Evolutionary conservation across 2,888 invertebrate genomes (phyloP).

Genomic region (Pecten maximus): DNA sequence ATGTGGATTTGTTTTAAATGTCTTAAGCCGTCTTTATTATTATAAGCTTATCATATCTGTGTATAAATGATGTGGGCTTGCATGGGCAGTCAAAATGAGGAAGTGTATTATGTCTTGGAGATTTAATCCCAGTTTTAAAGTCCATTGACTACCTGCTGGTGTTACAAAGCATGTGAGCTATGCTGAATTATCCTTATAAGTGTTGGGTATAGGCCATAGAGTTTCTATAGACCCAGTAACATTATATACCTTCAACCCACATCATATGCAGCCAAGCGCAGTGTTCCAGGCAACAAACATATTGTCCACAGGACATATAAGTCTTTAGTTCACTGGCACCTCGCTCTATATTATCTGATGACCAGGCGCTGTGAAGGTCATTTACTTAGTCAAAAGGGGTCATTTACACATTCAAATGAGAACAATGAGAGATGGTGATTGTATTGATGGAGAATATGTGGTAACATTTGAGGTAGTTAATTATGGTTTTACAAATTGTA

Average conservation of each 20-base stretch:
- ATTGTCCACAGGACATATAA: neutral
- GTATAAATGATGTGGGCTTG: neutral
- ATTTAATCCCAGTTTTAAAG: neutral
- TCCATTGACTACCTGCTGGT: constrained; percentile 20
- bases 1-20: neutral
- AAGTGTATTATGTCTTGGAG: neutral
- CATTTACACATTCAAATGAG: neutral
- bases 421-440: neutral
- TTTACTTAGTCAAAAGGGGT: neutral
- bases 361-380: constrained; percentile 10
- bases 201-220: neutral
- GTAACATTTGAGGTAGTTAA: neutral
- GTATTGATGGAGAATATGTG: neutral
- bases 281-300: neutral
- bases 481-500: neutral
- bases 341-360: neutral
- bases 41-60: neutral
- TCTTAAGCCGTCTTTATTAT: neutral
- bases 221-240: neutral
- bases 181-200: neutral
- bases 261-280: neutral
- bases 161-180: neutral
- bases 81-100: neutral
- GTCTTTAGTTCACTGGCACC: neutral
- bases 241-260: neutral